phyloP scores from a whole-genome alignment of 2,113 vertebrate genomes.

The Chinchilla lanigera region DNA sequence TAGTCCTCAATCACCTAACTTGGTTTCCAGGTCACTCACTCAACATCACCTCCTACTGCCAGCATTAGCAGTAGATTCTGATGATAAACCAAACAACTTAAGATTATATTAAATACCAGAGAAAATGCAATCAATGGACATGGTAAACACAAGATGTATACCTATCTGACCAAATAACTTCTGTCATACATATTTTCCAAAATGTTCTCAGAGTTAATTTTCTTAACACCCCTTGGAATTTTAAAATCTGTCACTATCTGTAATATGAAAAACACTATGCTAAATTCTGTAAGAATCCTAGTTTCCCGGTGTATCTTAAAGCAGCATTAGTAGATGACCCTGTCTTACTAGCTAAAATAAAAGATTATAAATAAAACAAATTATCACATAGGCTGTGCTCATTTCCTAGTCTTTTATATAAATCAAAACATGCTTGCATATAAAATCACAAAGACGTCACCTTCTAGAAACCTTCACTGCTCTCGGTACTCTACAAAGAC shows the following conservation, averaged over 20 bases:
- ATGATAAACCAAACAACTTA: not conserved
- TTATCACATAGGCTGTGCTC: not conserved
- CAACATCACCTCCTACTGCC: not conserved
- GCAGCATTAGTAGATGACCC: not conserved
- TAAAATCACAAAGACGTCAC: slow-evolving; percentile 47
- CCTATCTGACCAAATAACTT: not conserved
- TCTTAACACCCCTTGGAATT: not conserved
- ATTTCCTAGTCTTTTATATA: slow-evolving; percentile 14
- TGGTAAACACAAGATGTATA: not conserved
- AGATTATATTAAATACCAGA: not conserved
- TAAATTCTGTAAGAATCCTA: not conserved
- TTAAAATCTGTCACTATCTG: not conserved
- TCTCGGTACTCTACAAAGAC: not conserved
- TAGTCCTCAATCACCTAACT: not conserved
- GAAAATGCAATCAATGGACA: not conserved
- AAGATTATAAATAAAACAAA: slow-evolving; percentile 31
- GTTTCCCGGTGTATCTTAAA: not conserved
- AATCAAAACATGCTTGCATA: not conserved
- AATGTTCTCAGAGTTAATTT: slow-evolving; percentile 24
- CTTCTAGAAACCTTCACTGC: slow-evolving; percentile 21
- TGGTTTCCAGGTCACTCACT: not conserved
- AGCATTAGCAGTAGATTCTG: not conserved
- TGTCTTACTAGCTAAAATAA: slow-evolving; percentile 6
- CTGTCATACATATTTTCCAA: not conserved
- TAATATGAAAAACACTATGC: slow-evolving; percentile 2